phyloP scores from a whole-genome alignment of 2,113 vertebrate species.

The Microcebus murinus region DNA sequence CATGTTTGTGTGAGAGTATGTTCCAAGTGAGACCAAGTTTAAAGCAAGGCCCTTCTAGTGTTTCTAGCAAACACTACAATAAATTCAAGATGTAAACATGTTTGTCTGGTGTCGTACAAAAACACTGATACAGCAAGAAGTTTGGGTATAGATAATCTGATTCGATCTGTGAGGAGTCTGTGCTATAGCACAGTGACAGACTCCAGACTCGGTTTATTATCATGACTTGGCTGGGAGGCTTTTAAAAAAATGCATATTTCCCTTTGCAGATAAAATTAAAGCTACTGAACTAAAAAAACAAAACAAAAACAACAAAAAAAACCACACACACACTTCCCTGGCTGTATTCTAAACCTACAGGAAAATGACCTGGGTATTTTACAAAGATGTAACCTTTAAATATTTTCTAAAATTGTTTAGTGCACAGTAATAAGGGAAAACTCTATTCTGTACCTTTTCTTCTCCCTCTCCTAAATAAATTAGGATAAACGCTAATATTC shows the following conservation, averaged over 20 bases:
- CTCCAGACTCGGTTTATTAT: background rate
- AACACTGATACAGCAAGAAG: background rate
- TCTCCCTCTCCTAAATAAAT: background rate
- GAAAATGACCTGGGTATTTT: background rate
- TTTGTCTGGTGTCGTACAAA: background rate
- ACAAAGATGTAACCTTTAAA: background rate
- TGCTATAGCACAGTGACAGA: fast-evolving
- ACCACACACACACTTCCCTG: background rate
- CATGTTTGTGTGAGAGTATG: background rate
- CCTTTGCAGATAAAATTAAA: background rate
- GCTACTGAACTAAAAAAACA: too few species aligned
- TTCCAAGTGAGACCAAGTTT: background rate
- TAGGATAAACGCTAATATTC: background rate
- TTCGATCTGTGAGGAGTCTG: background rate
- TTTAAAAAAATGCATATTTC: background rate
- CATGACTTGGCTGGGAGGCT: background rate
- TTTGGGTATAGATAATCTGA: fast-evolving
- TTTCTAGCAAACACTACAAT: background rate
- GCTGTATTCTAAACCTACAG: background rate
- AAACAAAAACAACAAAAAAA: background rate
- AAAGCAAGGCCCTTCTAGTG: background rate
- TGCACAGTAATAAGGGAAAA: background rate
- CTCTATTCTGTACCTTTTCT: background rate
- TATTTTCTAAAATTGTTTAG: background rate
- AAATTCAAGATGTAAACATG: background rate